phyloP scores from a whole-genome alignment of 2,113 vertebrate genomes.

The Nicator chloris region DNA sequence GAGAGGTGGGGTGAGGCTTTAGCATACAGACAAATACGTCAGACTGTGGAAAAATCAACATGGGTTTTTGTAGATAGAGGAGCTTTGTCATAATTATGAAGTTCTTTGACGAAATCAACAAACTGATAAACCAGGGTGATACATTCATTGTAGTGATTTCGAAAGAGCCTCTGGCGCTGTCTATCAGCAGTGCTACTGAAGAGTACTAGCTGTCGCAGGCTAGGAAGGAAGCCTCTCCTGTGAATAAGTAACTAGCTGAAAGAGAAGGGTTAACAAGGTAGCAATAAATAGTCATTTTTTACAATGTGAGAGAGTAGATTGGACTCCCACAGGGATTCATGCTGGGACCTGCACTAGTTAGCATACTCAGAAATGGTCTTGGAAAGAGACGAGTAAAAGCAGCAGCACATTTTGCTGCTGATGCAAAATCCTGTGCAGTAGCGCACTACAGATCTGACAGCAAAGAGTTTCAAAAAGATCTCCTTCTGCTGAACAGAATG shows the following conservation, averaged over 20 bases:
- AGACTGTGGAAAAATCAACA: conserved; percentile 16
- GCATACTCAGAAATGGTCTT: conserved; percentile 21
- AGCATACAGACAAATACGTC: background rate
- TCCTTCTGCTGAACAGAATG: background rate
- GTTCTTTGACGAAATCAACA: background rate
- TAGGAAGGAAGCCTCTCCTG: background rate
- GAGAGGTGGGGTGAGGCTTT: background rate
- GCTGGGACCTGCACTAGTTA: conserved; percentile 36
- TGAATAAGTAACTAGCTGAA: background rate
- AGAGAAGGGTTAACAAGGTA: conserved; percentile 16
- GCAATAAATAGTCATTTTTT: conserved; percentile 33
- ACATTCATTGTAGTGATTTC: background rate
- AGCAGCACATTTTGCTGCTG: background rate
- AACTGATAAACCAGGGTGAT: background rate
- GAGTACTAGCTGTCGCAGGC: background rate
- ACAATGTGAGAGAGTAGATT: background rate
- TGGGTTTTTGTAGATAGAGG: background rate
- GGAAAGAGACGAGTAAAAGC: background rate
- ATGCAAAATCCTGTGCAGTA: background rate
- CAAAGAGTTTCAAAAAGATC: background rate
- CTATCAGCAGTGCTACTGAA: background rate
- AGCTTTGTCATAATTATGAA: background rate
- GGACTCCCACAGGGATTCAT: conserved; percentile 27
- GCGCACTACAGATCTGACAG: background rate
- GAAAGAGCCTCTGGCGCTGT: background rate